Percentiles rank a stretch among this genome's conserved stretches.
phyloP scores from a whole-genome alignment of 2,888 invertebrate species.

The Plebejus argus region DNA sequence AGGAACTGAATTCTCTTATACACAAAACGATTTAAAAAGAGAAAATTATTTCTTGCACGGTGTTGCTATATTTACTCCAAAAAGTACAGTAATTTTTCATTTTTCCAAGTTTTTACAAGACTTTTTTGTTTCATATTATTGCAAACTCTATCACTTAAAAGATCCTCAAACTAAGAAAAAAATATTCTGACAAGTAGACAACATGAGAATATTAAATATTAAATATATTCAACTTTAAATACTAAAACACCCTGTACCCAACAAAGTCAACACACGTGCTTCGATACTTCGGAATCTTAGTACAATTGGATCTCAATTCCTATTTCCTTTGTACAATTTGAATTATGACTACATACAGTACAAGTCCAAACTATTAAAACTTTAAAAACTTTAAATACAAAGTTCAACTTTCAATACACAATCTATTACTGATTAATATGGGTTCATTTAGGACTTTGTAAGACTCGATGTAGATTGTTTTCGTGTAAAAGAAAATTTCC shows the following conservation, averaged over 20 bases:
- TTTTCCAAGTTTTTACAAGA: too few species aligned
- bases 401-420: neutral
- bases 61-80: too few species aligned
- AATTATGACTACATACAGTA: neutral
- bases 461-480: neutral
- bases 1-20: too few species aligned
- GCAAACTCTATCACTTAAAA: too few species aligned
- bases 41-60: too few species aligned
- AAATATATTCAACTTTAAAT: neutral
- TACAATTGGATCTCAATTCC: neutral
- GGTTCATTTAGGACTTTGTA: neutral
- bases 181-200: too few species aligned
- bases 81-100: too few species aligned
- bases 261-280: neutral
- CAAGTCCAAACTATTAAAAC: conserved; percentile 16
- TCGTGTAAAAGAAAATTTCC: neutral
- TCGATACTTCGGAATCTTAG: neutral
- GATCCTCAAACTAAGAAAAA: too few species aligned
- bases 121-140: too few species aligned
- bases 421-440: neutral
- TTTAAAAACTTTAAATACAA: conserved; percentile 1
- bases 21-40: too few species aligned
- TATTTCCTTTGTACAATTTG: conserved; percentile 21
- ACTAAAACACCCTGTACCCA: neutral
- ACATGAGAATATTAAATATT: too few species aligned